Evolutionary conservation across 2,113 vertebrate genomes (phyloP), one percentile per base, ranked within the genome.

Genomic region (Thermophis baileyi): DNA sequence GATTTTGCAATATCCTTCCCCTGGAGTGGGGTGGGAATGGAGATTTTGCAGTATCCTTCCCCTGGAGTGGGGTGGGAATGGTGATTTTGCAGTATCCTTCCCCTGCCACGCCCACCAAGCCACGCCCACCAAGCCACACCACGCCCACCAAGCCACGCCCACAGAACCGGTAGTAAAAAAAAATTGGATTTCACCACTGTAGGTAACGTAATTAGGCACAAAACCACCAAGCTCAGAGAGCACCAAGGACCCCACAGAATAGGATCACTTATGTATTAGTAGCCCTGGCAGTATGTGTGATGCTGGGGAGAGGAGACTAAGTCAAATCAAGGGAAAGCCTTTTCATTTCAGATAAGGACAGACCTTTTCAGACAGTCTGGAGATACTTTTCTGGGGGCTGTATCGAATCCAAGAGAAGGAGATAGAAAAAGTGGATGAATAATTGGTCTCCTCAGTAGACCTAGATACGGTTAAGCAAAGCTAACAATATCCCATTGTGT

Each of bases 401-500:
- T 93, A 88, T 90, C 47, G 85, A 88, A 93, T 74, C 63, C 2
- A 91, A 81, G 3, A 93, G 87, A 81, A 95, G 74, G 16, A 54
- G 18, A 92, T 0, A 89, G n/a, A 30, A 69, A 94, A 69, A 89
- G 24, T 27, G 11, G 35, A 0, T 16, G 85, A 95, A 90, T 92
- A 69, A 51, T 6, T 88, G 53, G 22, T 92, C 87, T 89, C 91
- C 91, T 27, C 85, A 51, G 20, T 89, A 86, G 51, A 69, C 8
- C 47, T 10, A 92, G 63, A 96, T 94, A 94, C 35, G 1, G n/a
- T 49, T 89, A 51, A 51, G 30, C n/a, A 93, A 86, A 89, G 16
- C 87, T 74, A 90, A 89, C 89, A 93, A 93, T 91, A 54, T 85
- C 95, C 8, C 46, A 85, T 8, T 91, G 92, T 18, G 30, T 25